Evolutionary conservation across 1,140 invertebrate genomes (phyloP), one percentile per base, ranked within the genome.

Genomic region (Lordiphosa stackelbergi): DNA sequence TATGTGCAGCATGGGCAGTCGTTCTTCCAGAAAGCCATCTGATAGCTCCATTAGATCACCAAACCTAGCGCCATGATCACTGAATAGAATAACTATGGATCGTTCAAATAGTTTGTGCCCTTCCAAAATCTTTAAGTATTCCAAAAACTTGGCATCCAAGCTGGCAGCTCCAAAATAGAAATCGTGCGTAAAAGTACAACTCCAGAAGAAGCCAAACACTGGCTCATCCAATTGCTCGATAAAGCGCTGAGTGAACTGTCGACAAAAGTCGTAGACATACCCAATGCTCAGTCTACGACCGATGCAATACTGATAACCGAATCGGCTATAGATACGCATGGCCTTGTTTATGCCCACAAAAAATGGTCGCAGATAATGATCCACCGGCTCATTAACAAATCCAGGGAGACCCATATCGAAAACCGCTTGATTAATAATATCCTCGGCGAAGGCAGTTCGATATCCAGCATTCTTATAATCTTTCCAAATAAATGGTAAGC

Each of bases 31-130:
- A 93, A 69, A 93, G 0, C 96, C 96, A 49, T 93, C 91, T 61
- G 70, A 22, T 28, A 74, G 24, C 41, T 91, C 85, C 34, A 94
- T 75, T 13, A 96, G 92, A 3, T 89, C 88, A 3, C 96, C 96
- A 89, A 93, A 97, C 19, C 96, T 86, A 75, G 96, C 93, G 0
- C 97, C 97, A 88, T 98, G 97, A 87, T 99, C 97, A 68, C 95
- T 97, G 69, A 97, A 89, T 6, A 97, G 90, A 8, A 98, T 89
- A 0, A 98, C 85, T 66, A 93, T 88, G 0, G 93, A 91, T 24
- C 92, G 90, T 35, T 94, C 91, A 40, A 94, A 87, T 6, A 75
- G 8, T 7, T 45, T 1, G 24, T 56, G 54, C 0, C 6, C 2
- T 11, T 53, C 13, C 10, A 75, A 13, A 4, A 88, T 72, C 38